Conservation (phyloP, 53 echinoderm and acorn worm species). For the Antedon mediterranea region DNA sequence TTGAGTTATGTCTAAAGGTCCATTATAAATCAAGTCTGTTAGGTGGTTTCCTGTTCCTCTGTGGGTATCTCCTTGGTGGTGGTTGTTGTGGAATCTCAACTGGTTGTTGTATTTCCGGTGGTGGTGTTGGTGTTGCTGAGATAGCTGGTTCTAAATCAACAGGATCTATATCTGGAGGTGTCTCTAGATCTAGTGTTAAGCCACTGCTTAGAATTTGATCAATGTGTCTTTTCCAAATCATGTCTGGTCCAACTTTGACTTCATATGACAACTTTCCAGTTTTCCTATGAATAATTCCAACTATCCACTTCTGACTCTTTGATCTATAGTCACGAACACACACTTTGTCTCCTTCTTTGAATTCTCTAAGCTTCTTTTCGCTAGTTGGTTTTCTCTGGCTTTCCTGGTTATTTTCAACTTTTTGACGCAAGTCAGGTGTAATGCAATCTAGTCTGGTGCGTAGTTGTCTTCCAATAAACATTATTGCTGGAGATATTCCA, state of each 20-base stretch:
- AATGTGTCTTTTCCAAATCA: conserved; percentile 21
- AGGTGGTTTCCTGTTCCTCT: too few species aligned
- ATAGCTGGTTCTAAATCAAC: too few species aligned
- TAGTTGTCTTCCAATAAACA: background rate
- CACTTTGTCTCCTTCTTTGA: conserved; percentile 10
- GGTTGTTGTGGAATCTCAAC: too few species aligned
- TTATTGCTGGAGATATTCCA: background rate
- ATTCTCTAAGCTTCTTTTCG: background rate
- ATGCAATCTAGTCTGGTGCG: background rate
- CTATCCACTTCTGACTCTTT: conserved; percentile 11
- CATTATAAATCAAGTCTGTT: too few species aligned
- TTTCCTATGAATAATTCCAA: conserved; percentile 10
- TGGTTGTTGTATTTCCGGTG: too few species aligned
- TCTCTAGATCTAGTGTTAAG: too few species aligned
- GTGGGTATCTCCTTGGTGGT: too few species aligned
- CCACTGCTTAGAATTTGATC: conserved; percentile 10
- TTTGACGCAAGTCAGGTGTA: background rate
- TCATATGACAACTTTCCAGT: conserved; percentile 27
- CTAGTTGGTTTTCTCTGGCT: background rate
- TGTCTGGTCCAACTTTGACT: conserved; percentile 18
- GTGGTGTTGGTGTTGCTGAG: too few species aligned
- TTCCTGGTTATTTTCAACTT: background rate
- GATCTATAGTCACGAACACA: conserved; percentile 12
- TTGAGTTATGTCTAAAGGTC: too few species aligned
- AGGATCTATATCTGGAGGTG: too few species aligned